phyloP scores from a whole-genome alignment of 2,888 invertebrate species.

The Dichetophora obliterata region DNA sequence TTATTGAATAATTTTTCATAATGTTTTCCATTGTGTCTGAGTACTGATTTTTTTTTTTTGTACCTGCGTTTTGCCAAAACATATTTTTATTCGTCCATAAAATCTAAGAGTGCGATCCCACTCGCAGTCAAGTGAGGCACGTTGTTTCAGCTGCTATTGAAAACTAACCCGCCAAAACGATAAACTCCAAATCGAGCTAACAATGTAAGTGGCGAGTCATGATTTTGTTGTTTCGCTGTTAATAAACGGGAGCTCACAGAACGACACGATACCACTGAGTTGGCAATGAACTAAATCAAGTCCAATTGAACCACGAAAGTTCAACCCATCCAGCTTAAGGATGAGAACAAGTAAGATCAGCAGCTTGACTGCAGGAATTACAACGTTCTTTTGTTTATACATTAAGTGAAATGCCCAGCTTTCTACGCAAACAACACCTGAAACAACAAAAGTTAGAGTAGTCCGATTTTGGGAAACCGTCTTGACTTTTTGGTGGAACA shows the following conservation, averaged over 20 bases:
- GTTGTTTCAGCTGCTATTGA: neutral
- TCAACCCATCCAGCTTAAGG: neutral
- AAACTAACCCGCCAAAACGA: conserved; percentile 61
- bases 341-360: conserved; percentile 7
- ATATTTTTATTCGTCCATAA: neutral
- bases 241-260: conserved; percentile 67
- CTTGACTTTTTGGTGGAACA: conserved; percentile 1
- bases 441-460: conserved; percentile 17
- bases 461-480: conserved; percentile 2
- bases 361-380: neutral
- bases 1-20: conserved; percentile 69
- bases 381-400: conserved; percentile 30
- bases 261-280: conserved; percentile 66
- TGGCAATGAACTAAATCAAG: conserved; percentile 38
- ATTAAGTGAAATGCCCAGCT: conserved; percentile 29
- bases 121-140: conserved; percentile 2
- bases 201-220: conserved; percentile 68
- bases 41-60: conserved; percentile 30
- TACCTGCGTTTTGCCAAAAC: conserved; percentile 43
- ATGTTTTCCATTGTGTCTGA: conserved; percentile 53
- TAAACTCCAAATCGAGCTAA: conserved; percentile 68
- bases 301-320: neutral
- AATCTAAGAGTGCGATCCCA: neutral
- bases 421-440: conserved; percentile 21
- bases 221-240: conserved; percentile 67